These are phyloP conservation scores for Oostethus manadensis DNA, from an alignment of 2,113 vertebrate genomes.

Conservation along the genomic window DNA sequence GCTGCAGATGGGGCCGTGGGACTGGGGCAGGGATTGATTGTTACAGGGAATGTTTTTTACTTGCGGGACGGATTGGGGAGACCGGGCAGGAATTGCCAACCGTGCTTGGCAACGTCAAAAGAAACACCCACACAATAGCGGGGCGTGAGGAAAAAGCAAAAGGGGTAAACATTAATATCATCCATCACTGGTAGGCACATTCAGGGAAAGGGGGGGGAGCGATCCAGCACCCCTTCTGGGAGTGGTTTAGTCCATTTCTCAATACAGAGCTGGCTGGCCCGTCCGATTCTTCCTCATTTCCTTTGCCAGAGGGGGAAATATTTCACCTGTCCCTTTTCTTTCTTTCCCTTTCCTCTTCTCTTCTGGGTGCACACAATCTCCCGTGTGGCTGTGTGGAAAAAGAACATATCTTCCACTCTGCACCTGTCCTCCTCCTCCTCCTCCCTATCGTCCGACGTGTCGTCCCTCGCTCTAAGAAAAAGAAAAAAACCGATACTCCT, in stretches of 20 bases:
- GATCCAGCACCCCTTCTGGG: conserved; percentile 45
- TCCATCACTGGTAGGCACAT: conserved; percentile 56
- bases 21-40: conserved; percentile 49
- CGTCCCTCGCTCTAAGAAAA: conserved; percentile 45
- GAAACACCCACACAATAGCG: conserved; percentile 26
- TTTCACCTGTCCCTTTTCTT: conserved; percentile 54
- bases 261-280: conserved; percentile 32
- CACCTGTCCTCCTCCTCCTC: conserved; percentile 46
- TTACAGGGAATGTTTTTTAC: conserved; percentile 41
- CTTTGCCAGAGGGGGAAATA: conserved; percentile 58
- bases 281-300: conserved; percentile 58
- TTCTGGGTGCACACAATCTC: conserved; percentile 28
- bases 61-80: conserved; percentile 33
- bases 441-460: conserved; percentile 22
- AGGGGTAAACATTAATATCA: conserved; percentile 47
- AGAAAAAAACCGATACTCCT: conserved; percentile 36
- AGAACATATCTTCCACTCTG: conserved; percentile 58
- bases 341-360: conserved; percentile 22
- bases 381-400: conserved; percentile 26
- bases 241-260: conserved; percentile 63
- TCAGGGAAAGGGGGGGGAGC: conserved; percentile 40
- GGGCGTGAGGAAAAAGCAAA: conserved; percentile 37
- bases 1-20: conserved; percentile 34
- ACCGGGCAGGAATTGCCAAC: conserved; percentile 38
- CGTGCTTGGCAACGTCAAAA: conserved; percentile 20